A percentile compares a stretch with the other conserved stretches of the same genome.
These are phyloP conservation scores for Catharus ustulatus DNA, from an alignment of 2,797 vertebrate genomes.

Conservation along the genomic window DNA sequence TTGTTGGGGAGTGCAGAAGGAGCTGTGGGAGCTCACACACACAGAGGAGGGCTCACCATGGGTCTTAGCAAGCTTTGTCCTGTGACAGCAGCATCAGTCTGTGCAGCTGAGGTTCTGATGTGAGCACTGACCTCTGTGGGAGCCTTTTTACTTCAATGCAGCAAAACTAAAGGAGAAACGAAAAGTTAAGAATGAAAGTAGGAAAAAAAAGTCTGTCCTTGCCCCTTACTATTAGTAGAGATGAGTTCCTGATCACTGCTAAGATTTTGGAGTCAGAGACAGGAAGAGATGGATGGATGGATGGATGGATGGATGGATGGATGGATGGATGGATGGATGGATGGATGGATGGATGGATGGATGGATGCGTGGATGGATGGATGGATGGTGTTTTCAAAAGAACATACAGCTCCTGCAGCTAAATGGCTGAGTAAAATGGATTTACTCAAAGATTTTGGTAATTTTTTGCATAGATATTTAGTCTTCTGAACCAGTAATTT, in stretches of 20 bases:
- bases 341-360: not conserved
- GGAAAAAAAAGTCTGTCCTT: not conserved
- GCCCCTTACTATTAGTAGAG: not conserved
- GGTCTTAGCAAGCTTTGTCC: not conserved
- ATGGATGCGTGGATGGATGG: no score
- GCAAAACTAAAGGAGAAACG: accelerated
- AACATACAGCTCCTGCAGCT: not conserved
- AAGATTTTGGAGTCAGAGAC: not conserved
- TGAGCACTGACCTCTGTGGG: not conserved
- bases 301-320: no score
- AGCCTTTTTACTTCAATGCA: not conserved
- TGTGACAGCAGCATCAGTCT: not conserved
- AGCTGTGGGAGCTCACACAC: not conserved
- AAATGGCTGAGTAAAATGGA: not conserved
- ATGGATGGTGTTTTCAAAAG: not conserved
- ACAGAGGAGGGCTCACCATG: accelerated
- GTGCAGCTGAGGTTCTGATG: not conserved
- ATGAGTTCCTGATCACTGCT: not conserved
- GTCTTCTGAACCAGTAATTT: not conserved
- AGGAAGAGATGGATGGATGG: not conserved
- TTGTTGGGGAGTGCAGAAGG: not conserved
- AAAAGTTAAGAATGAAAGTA: not conserved
- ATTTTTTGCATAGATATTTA: not conserved
- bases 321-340: no score
- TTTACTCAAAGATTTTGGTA: not conserved